Base-by-base conservation (phyloP, 2,113 vertebrate species). In the Zosterops pallidus region DNA sequence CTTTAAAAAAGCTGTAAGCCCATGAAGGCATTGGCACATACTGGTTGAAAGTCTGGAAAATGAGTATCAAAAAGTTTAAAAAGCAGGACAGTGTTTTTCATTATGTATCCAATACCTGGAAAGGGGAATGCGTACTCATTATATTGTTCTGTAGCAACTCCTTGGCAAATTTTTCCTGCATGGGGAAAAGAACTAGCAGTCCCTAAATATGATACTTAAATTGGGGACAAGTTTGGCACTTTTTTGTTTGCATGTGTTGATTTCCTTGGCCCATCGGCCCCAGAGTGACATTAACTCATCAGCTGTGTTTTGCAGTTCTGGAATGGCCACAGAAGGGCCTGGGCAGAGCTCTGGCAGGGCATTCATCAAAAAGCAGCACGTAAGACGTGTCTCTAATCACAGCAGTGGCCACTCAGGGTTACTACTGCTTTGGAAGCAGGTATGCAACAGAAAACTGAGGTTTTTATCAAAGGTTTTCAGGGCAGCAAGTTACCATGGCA, bases 361-460 rank as follows among this genome's bases (percentile, higher is more conserved):
- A 75, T 92, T 76, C 62, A 67, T 92, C 69, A 88, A 75, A 96
- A 77, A 35, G 14, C 24, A 39, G 55, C 57, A 33, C 12, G 23
- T 72, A 44, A 81, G 68, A 1, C 7, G 63, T 78, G 90, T 39
- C 62, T 68, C 46, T 95, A 56, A 86, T 92, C 92, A 20, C 95
- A 85, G 67, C 69, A 97, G 94, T 6, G 28, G 84, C 56, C 74
- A 17, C 82, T 57, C 56, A 35, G 83, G 74, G 42, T 84, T 81
- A 90, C 18, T 59, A 65, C 55, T 92, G 89, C 94, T 96, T 91
- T 94, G 89, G 94, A 96, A 78, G 95, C 52, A 93, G 47, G 91
- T n/a, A n/a, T 86, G 63, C 89, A 84, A 53, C 78, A 87, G 83
- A 59, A 22, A 92, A 60, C 76, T 65, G 88, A 84, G 65, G 77